A percentile compares a stretch with the other conserved stretches of the same genome.
phyloP scores from a whole-genome alignment of 2,888 invertebrate genomes.

The Crocallis elinguaria region DNA sequence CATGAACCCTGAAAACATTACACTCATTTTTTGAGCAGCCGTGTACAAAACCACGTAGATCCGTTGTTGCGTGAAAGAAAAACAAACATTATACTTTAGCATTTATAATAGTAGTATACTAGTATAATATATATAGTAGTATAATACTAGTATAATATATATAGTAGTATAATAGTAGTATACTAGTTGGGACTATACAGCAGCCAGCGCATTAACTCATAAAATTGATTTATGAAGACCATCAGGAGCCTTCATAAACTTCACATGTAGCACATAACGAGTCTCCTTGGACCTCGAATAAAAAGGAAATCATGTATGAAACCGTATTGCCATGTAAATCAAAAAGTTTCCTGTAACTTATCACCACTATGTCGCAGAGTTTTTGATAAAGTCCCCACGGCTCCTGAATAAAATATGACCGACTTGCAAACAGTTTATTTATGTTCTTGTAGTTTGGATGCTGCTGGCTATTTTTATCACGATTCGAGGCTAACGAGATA shows the following conservation, averaged over 20 bases:
- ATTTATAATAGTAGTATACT: too few species aligned
- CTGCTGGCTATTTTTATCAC: conserved; percentile 9
- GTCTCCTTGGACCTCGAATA: not conserved
- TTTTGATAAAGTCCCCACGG: conserved; percentile 18
- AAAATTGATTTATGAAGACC: too few species aligned
- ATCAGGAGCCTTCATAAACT: not conserved
- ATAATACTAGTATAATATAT: too few species aligned
- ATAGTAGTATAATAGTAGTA: too few species aligned
- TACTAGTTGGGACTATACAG: too few species aligned
- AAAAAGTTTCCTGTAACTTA: conserved; percentile 18
- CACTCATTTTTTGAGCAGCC: too few species aligned
- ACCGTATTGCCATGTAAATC: conserved; percentile 25
- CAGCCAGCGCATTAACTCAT: too few species aligned
- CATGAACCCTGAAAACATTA: too few species aligned
- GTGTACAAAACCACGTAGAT: too few species aligned
- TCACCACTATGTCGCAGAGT: conserved; percentile 14
- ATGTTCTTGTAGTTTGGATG: conserved; percentile 16
- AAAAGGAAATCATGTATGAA: not conserved
- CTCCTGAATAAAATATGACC: conserved; percentile 22
- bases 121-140: too few species aligned
- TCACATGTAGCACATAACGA: not conserved
- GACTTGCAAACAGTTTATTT: conserved; percentile 6
- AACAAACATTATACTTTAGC: too few species aligned
- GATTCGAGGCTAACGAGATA: not conserved
- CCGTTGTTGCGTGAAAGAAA: too few species aligned